Base-by-base conservation (phyloP, 2,113 vertebrate genomes). In the Phasianus colchicus region DNA sequence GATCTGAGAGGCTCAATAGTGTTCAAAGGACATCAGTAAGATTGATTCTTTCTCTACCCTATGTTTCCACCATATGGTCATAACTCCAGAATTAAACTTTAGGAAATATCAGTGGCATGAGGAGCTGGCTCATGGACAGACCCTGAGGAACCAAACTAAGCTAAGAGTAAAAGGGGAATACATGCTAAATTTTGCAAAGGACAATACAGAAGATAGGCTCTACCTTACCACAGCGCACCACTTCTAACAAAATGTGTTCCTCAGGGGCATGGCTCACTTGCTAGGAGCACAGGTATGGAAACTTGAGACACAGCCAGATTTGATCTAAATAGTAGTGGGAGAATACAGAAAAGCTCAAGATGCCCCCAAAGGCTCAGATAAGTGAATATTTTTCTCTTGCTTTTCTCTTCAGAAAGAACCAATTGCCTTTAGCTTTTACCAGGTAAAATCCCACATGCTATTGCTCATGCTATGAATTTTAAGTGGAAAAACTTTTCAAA, bases 381-480 rank as follows among this genome's bases (percentile, higher is more conserved):
- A 92, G 57, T 88, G 86, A 90, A 60, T 88, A 86, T 88, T 95
- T 94, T 93, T 82, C 76, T 65, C 57, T 81, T 74, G 30, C 34
- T 90, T 93, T 81, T 92, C 70, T 92, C 58, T 90, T 94, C 66
- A 84, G 89, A 89, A 64, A 24, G 36, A 89, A 90, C 72, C 54
- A 92, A 57, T 72, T 86, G 90, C 76, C 57, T 90, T 93, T 79
- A 86, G 80, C 57, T 86, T 94, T 93, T 92, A 54, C 72, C 47
- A 90, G 70, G 93, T 89, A 61, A 40, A 78, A 27, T 93, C 73
- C 73, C 61, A 52, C n/a, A 55, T 79, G 38, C 52, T 85, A 52
- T 60, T 88, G 57, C 52, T 89, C 55, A 61, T 75, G 52, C 3
- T 76, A 63, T 64, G 74, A 93, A 90, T 94, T 85, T 63, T 72